Evolutionary conservation across 2,888 invertebrate genomes (phyloP), one percentile per base, ranked within the genome.

Genomic region (Meliscaeva auricollis): DNA sequence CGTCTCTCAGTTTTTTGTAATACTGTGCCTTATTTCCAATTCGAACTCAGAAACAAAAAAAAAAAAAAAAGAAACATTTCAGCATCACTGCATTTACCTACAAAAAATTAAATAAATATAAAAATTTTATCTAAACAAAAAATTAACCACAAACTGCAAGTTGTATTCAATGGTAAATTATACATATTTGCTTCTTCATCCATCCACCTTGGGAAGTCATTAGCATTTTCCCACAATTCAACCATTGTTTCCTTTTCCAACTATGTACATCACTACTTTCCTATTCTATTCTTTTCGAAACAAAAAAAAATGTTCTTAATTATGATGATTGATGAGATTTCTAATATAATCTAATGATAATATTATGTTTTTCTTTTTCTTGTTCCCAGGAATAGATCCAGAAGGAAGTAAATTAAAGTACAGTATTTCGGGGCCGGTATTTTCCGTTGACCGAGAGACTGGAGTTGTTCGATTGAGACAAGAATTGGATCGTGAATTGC

Each of bases 351-450:
- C 50, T 72, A 72, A 87, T 46, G 56, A 77, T 68, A 64, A 35
- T 68, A 17, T 68, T 52, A 7, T 54, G 32, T 9, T 13, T 17
- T 20, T 22, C 70, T 50, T 68, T 30, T 58, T 8, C 68, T 56
- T 75, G 46, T 64, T 62, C 66, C 48, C 91, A 95, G 95, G 95
- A 50, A 92, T 94, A 48, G 97, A 97, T 90, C 96, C 96, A 1
- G 96, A 97, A 90, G 95, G 95, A 64, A 94, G 95, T 0, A 94
- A 93, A 30, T 93, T 97, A 3, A 94, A 94, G 83, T 97, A 96
- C 90, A 96, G 96, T 56, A 96, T 97, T 92, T 96, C 96, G 50
- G 97, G 97, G 0, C 96, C 96, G 90, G 95, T 95, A 89, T 96
- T 97, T 90, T 95, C 95, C 11, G 96, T 97, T n/a, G 95, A 96